Evolutionary conservation across 2,888 invertebrate genomes (phyloP).

Genomic region (Amphipyra berbera): DNA sequence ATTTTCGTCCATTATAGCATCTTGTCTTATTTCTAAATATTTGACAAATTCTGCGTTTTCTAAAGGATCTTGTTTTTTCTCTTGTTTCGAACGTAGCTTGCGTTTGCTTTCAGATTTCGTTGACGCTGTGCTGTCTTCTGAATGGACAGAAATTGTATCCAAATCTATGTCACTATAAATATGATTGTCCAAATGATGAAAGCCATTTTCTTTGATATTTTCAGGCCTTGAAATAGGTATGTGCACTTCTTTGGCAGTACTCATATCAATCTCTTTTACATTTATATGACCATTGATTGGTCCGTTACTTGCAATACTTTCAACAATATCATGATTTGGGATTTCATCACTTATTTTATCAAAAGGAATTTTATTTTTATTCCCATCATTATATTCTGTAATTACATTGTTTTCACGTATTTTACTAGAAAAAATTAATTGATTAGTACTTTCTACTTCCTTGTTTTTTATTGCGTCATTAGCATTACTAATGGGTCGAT

Average conservation of each 20-base stretch:
- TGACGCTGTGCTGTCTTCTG: slow-evolving; percentile 63
- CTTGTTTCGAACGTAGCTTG: slow-evolving; percentile 60
- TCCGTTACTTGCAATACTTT: slow-evolving; percentile 23
- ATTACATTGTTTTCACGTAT: neutral
- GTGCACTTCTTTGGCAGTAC: slow-evolving; percentile 46
- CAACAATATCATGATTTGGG: slow-evolving; percentile 31
- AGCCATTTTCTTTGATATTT: slow-evolving; percentile 44
- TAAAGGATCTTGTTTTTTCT: slow-evolving; percentile 51
- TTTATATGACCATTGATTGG: slow-evolving; percentile 29
- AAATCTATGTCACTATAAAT: slow-evolving; percentile 56
- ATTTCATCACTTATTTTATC: slow-evolving; percentile 17
- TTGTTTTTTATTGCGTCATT: slow-evolving; percentile 5
- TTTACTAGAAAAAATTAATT: slow-evolving; percentile 5
- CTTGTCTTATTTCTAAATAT: slow-evolving; percentile 84
- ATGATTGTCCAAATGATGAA: slow-evolving; percentile 9
- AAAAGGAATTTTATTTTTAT: slow-evolving; percentile 6
- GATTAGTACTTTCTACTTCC: slow-evolving; percentile 8
- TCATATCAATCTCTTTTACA: slow-evolving; percentile 50
- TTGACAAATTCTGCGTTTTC: slow-evolving; percentile 82
- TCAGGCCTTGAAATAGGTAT: slow-evolving; percentile 29
- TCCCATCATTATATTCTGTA: neutral
- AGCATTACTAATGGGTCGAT: slow-evolving; percentile 1
- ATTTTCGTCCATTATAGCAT: slow-evolving; percentile 84
- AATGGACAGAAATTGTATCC: slow-evolving; percentile 53
- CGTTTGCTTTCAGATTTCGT: slow-evolving; percentile 55